These are phyloP conservation scores for Augiades crinisus DNA, from an alignment of 2,888 invertebrate genomes.

Conservation along the genomic window DNA sequence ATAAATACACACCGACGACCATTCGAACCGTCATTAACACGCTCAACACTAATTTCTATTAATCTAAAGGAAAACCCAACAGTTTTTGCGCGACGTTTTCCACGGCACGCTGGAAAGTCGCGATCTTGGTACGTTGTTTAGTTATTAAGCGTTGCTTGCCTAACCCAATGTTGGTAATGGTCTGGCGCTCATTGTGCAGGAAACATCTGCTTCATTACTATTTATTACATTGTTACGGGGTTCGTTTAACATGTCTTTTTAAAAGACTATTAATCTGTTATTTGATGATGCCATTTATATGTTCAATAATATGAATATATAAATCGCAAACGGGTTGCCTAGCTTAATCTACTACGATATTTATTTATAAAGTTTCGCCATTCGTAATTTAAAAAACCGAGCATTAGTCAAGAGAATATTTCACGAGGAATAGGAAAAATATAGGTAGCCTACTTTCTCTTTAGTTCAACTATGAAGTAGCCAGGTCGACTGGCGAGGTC, in stretches of 20 bases:
- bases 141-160: conserved; percentile 5
- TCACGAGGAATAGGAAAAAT: too few species aligned
- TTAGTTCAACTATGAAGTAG: too few species aligned
- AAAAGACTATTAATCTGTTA: too few species aligned
- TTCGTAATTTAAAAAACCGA: too few species aligned
- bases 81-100: conserved; percentile 14
- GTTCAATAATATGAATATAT: too few species aligned
- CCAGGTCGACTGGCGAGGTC: too few species aligned
- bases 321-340: too few species aligned
- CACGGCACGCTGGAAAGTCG: conserved; percentile 10
- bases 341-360: too few species aligned
- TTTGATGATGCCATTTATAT: too few species aligned
- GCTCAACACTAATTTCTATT: conserved; percentile 17
- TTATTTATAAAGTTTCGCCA: too few species aligned
- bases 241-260: background rate
- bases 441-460: too few species aligned
- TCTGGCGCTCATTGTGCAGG: background rate
- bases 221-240: background rate
- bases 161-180: conserved; percentile 1
- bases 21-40: conserved; percentile 31
- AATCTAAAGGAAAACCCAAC: conserved; percentile 21
- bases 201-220: conserved; percentile 1
- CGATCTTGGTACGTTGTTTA: conserved; percentile 2
- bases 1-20: conserved; percentile 48
- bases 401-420: too few species aligned